A percentile compares a stretch with the other conserved stretches of the same genome.
Conservation (phyloP, 2,888 invertebrate species). For the Tinea trinotella region DNA sequence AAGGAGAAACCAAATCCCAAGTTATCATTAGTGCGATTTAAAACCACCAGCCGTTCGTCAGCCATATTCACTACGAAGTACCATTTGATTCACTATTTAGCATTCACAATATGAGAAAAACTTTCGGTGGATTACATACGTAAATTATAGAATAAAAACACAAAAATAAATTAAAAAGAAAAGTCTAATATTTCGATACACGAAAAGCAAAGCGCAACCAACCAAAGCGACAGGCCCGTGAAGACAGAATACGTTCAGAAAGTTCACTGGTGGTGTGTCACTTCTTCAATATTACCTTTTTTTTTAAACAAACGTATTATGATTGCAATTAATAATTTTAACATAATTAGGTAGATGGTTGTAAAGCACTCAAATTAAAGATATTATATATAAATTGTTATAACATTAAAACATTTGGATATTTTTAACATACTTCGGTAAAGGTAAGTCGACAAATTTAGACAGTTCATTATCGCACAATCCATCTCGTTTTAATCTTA, state of each 20-base stretch:
- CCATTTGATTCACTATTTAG: slow-evolving; percentile 38
- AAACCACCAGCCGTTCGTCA: slow-evolving; percentile 91
- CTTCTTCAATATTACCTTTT: neutral
- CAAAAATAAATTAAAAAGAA: neutral
- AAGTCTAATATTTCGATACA: slow-evolving; percentile 39
- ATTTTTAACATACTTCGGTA: no score
- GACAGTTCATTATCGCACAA: no score
- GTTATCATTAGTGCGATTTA: slow-evolving; percentile 85
- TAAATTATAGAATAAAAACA: neutral
- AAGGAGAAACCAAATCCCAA: slow-evolving; percentile 93
- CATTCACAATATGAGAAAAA: slow-evolving; percentile 3
- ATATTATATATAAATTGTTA: no score
- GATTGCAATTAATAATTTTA: no score
- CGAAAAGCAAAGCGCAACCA: slow-evolving; percentile 59
- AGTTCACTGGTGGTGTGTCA: neutral
- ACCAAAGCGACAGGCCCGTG: slow-evolving; percentile 34
- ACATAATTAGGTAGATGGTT: no score
- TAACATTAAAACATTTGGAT: no score
- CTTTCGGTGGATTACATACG: neutral
- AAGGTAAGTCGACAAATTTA: no score
- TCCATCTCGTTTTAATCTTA: no score
- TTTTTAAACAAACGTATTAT: no score
- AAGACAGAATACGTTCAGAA: slow-evolving; percentile 6
- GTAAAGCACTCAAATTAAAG: no score
- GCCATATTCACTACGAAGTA: slow-evolving; percentile 79